Conservation (phyloP, 2,797 vertebrate species). For the Chloroceryle amazona region DNA sequence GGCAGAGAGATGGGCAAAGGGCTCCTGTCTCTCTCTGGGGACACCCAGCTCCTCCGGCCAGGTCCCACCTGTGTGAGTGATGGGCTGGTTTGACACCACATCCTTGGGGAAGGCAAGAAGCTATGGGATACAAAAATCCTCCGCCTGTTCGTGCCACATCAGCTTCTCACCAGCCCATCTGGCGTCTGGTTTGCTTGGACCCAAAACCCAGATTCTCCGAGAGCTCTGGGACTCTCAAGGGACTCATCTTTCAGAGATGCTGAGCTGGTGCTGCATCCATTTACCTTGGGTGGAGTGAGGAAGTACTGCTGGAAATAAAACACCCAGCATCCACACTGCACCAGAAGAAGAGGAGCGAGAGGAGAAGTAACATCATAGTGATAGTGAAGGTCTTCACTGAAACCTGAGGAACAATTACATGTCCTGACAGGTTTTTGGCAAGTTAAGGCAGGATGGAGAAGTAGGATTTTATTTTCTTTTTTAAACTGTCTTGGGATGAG, state of each 20-base stretch:
- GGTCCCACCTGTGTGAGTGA: not conserved
- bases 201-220: not conserved
- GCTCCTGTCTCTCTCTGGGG: not conserved
- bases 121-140: not conserved
- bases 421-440: not conserved
- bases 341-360: not conserved
- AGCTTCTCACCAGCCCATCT: conserved; percentile 25
- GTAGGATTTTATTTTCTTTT: not conserved
- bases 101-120: not conserved
- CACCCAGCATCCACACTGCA: not conserved
- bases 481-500: not conserved
- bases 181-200: not conserved
- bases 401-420: not conserved
- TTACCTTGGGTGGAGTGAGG: not conserved
- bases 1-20: not conserved
- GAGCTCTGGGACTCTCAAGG: not conserved
- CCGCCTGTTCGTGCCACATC: not conserved
- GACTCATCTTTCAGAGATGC: not conserved
- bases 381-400: not conserved
- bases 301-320: not conserved
- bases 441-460: not conserved
- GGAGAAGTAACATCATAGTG: not conserved
- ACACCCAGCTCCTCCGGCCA: not conserved
- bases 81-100: not conserved
- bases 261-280: not conserved